phyloP scores from a whole-genome alignment of 1,140 invertebrate genomes.

The Pseudoatta argentina region DNA sequence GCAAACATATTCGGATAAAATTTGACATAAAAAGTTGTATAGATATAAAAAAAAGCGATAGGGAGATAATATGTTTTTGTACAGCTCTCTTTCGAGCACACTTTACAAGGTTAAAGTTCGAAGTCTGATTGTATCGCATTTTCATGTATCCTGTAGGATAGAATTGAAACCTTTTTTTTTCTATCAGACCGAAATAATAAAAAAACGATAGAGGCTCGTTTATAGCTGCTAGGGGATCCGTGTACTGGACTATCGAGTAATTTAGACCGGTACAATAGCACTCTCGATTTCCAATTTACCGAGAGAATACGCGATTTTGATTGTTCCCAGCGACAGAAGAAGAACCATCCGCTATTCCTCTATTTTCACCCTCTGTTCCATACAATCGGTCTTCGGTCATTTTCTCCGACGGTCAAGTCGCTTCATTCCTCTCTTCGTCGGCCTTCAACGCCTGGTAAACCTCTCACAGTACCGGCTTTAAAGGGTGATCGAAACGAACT shows the following conservation, averaged over 20 bases:
- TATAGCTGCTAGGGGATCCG: constrained; percentile 28
- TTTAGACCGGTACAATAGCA: constrained; percentile 58
- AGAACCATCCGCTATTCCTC: constrained; percentile 41
- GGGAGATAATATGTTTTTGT: background rate
- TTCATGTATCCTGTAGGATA: constrained; percentile 59
- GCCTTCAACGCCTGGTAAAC: background rate
- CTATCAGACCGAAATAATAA: constrained; percentile 40
- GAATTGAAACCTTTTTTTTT: constrained; percentile 56
- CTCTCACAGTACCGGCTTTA: constrained; percentile 25
- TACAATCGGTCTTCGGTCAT: constrained; percentile 52
- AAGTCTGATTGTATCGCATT: constrained; percentile 53
- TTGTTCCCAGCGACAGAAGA: constrained; percentile 58
- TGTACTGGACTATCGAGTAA: constrained; percentile 60
- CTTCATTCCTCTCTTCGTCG: constrained; percentile 15
- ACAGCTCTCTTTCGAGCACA: background rate
- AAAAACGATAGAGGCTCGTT: constrained; percentile 25
- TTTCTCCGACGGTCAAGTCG: constrained; percentile 60
- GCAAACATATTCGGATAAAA: constrained; percentile 1
- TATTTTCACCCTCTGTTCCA: constrained; percentile 32
- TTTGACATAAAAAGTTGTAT: background rate
- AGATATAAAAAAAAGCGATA: constrained; percentile 1
- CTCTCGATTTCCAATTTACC: constrained; percentile 64
- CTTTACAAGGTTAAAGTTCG: constrained; percentile 32
- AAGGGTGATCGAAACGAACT: constrained; percentile 29
- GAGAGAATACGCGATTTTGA: constrained; percentile 64